phyloP scores from a whole-genome alignment of 1,140 invertebrate species.

The Eciton burchellii region DNA sequence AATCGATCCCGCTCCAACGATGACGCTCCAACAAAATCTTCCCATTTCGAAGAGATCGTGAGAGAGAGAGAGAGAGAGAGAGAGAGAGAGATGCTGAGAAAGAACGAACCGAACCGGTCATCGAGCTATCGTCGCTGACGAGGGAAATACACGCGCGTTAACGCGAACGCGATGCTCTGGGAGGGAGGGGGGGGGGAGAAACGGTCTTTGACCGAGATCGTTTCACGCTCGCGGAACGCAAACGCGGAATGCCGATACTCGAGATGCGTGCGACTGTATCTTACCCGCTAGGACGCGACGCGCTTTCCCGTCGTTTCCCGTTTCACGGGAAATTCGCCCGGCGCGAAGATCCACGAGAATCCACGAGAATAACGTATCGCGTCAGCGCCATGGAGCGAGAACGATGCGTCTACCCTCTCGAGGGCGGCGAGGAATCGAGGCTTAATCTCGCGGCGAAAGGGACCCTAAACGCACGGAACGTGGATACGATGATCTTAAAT shows the following conservation, averaged over 20 bases:
- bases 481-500: constrained; percentile 76
- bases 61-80: too few relatives aligned
- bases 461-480: constrained; percentile 69
- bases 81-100: too few relatives aligned
- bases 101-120: too few relatives aligned
- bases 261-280: constrained; percentile 11
- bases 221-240: not conserved
- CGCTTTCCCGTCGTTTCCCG: constrained; percentile 74
- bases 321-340: constrained; percentile 62
- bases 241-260: not conserved
- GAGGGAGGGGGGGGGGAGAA: too few relatives aligned
- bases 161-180: too few relatives aligned
- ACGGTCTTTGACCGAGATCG: not conserved
- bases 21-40: too few relatives aligned
- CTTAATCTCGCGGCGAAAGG: constrained; percentile 70
- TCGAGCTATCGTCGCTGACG: too few relatives aligned
- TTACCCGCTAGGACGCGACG: constrained; percentile 20
- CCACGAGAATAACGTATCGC: constrained; percentile 75
- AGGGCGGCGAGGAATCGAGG: constrained; percentile 51
- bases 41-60: too few relatives aligned
- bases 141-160: too few relatives aligned
- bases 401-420: constrained; percentile 61
- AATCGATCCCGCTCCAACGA: not conserved
- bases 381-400: constrained; percentile 29
- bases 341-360: too few relatives aligned